Base-by-base conservation (phyloP, 1,140 invertebrate species). In the Calliopsis andreniformis region DNA sequence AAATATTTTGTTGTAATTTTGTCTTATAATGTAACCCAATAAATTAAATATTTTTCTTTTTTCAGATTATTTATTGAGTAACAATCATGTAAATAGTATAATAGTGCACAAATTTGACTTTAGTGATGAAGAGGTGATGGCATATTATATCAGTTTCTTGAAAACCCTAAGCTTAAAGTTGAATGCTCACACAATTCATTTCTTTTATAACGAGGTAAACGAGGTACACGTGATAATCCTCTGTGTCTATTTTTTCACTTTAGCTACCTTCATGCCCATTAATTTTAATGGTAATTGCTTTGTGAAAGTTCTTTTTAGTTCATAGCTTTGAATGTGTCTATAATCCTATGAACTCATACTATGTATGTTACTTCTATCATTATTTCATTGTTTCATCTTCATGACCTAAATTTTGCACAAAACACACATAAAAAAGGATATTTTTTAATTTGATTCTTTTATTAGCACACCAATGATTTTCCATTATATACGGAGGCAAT, bases 21-120 rank as follows among this genome's bases (percentile, higher is more conserved):
- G 25, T 8, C 47, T 77, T 8, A 3, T 62, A 8, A 14, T 39
- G 30, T 20, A 0, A 67, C 79, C 6, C 62, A 49, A 45, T 51
- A 68, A 39, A 68, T 76, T n/a, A 68, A 10, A 6, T 64, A 16
- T 55, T 61, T 16, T 42, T 45, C 96, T 96, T 42, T 45, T 96
- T 96, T 78, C 93, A 99, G 98, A 99, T 96, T 99, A 99, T 93
- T 93, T 99, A 68, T 93, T 99, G 20, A 99, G 98, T 87, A 99
- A 99, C 92, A 99, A 99, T 93, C 98, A 99, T 93, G 98, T 99
- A 23, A 99, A 99, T 92, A 98, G 97, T 43, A 99, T 99, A 87
- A 99, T 99, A 89, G 97, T 98, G 47, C 98, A 99, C 92, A 99
- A 99, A 93, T 99, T 99, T 94, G 99, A 99, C 91, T 99, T 99